These are phyloP conservation scores for Heloderma charlesbogerti DNA, from an alignment of 2,113 vertebrate genomes.

Conservation along the genomic window DNA sequence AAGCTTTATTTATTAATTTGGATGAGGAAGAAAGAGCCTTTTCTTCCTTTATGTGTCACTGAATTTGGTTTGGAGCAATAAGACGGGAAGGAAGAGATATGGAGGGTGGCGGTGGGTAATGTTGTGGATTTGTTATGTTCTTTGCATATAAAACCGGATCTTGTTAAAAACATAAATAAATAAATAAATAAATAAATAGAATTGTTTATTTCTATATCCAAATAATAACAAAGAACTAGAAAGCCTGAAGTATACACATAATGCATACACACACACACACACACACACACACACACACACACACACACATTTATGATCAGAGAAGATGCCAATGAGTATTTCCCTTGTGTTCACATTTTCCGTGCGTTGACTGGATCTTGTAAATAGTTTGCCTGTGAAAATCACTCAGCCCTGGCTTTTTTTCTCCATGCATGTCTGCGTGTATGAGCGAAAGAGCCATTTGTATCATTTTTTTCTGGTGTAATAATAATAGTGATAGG, in stretches of 20 bases:
- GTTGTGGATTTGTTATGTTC: background rate
- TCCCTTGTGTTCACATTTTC: background rate
- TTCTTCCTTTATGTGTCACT: background rate
- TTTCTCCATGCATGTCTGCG: too few species aligned
- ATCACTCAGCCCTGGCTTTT: background rate
- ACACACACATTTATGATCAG: slow-evolving; percentile 4
- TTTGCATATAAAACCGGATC: background rate
- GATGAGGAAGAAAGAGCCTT: background rate
- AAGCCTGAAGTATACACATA: background rate
- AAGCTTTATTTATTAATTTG: background rate
- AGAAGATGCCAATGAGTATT: background rate
- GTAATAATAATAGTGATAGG: too few species aligned
- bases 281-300: too few species aligned
- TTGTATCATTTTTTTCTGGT: too few species aligned
- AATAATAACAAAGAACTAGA: background rate
- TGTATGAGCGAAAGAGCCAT: too few species aligned
- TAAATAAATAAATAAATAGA: background rate
- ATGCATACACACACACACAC: too few species aligned
- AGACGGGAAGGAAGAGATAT: background rate
- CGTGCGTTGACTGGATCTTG: background rate
- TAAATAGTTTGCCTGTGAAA: background rate
- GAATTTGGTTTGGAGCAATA: background rate
- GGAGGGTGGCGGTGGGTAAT: background rate
- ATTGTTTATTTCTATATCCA: background rate
- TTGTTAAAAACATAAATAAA: background rate